A percentile compares a stretch with the other conserved stretches of the same genome.
These are phyloP conservation scores for Malurus cyaneus DNA, from an alignment of 2,113 vertebrate genomes.

Conservation along the genomic window DNA sequence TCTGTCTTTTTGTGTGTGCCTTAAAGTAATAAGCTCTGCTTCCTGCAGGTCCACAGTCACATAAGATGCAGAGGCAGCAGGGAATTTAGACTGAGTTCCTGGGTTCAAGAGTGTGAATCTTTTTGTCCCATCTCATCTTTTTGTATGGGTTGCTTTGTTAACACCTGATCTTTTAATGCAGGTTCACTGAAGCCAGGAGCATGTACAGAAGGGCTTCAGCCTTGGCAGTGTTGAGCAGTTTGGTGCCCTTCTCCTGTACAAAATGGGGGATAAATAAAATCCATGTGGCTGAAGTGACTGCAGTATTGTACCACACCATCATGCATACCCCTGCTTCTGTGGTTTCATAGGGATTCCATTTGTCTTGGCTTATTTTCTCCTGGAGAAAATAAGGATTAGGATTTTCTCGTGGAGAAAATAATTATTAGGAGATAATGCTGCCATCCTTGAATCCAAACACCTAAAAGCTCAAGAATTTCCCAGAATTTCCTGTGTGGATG, in stretches of 20 bases:
- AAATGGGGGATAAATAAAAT: neutral
- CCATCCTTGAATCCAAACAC: neutral
- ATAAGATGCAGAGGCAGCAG: neutral
- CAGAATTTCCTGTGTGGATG: neutral
- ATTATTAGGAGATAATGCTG: neutral
- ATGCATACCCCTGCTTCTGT: neutral
- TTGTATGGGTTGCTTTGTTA: neutral
- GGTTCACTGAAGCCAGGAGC: neutral
- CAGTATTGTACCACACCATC: neutral
- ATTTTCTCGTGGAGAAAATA: too few species aligned
- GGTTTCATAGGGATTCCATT: neutral
- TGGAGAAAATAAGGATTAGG: neutral
- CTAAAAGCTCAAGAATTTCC: neutral
- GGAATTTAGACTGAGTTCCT: neutral
- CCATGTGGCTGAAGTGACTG: neutral
- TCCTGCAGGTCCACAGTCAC: neutral
- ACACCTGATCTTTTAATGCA: neutral
- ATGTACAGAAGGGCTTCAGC: neutral
- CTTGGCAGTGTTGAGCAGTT: neutral
- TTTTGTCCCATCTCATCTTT: neutral
- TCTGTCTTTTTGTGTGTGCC: neutral
- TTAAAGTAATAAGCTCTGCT: neutral
- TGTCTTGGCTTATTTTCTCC: neutral
- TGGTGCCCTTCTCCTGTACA: neutral
- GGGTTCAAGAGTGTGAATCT: neutral